Evolutionary conservation across 2,113 vertebrate species (phyloP).

Genomic region (Microcebus murinus): DNA sequence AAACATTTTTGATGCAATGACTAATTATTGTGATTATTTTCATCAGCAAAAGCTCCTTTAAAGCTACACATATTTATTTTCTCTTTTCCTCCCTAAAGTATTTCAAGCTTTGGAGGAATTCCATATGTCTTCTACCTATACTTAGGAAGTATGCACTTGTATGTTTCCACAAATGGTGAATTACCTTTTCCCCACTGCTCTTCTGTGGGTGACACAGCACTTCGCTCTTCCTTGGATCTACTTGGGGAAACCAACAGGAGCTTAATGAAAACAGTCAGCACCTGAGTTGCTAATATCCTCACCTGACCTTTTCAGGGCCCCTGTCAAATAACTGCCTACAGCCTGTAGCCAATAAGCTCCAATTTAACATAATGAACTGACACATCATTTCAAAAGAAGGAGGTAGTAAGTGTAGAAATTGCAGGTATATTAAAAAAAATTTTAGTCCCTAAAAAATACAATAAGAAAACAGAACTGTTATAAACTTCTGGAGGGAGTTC

Average conservation of each 20-base stretch:
- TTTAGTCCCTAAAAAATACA: slow-evolving; percentile 64
- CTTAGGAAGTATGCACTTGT: slow-evolving; percentile 5
- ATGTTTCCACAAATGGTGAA: neutral
- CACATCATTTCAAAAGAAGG: slow-evolving; percentile 73
- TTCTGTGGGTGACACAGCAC: neutral
- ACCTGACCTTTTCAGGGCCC: neutral
- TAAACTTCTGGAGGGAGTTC: neutral
- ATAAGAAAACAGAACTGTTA: slow-evolving; percentile 11
- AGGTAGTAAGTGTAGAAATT: slow-evolving; percentile 65
- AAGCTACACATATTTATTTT: slow-evolving; percentile 64
- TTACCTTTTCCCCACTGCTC: neutral
- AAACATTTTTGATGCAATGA: slow-evolving; percentile 56
- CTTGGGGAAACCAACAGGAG: neutral
- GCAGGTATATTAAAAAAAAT: slow-evolving; percentile 56
- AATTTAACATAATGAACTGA: slow-evolving; percentile 67
- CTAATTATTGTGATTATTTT: slow-evolving; percentile 79
- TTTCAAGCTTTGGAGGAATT: slow-evolving; percentile 62
- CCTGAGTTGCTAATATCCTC: neutral
- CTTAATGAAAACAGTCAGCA: neutral
- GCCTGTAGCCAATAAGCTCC: neutral
- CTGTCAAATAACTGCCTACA: neutral
- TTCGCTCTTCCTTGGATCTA: neutral
- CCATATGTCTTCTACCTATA: slow-evolving; percentile 58
- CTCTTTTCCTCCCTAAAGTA: slow-evolving; percentile 41
- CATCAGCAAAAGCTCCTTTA: slow-evolving; percentile 51